A percentile compares a stretch with the other conserved stretches of the same genome.
Conservation (phyloP, 2,888 invertebrate species). For the Philereme transversata region DNA sequence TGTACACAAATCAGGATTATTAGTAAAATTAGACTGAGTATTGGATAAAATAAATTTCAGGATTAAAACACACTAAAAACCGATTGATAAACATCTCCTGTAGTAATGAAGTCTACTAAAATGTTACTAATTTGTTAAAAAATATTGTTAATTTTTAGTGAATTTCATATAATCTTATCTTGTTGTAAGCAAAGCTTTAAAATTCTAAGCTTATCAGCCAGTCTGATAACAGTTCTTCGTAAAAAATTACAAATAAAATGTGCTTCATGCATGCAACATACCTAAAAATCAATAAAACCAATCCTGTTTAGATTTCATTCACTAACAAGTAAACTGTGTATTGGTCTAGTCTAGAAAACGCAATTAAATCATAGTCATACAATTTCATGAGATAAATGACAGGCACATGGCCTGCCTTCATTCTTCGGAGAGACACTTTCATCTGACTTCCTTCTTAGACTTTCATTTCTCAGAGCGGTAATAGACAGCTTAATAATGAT, state of each 20-base stretch:
- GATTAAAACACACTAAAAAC: no score
- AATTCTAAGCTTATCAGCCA: background rate
- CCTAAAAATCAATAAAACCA: background rate
- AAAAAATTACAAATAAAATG: background rate
- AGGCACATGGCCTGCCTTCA: slow-evolving; percentile 30
- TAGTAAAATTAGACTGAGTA: no score
- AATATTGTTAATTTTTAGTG: no score
- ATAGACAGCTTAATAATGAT: slow-evolving; percentile 8
- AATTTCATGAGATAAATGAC: slow-evolving; percentile 25
- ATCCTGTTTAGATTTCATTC: slow-evolving; percentile 1
- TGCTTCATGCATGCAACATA: background rate
- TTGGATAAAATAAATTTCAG: no score
- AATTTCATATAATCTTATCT: no score
- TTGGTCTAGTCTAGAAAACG: slow-evolving; percentile 16
- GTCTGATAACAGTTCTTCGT: background rate
- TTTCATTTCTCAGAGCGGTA: slow-evolving; percentile 12
- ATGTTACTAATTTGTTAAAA: no score
- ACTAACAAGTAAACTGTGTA: slow-evolving; percentile 20
- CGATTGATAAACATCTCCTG: no score
- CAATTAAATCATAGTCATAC: slow-evolving; percentile 5
- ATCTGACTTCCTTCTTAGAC: slow-evolving; percentile 18
- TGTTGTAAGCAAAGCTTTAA: background rate
- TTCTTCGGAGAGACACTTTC: slow-evolving; percentile 22
- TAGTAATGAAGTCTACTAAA: no score
- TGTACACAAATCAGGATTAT: no score